Percentiles rank a stretch among this genome's conserved stretches.
Conservation (phyloP, 2,888 invertebrate genomes). For the Apotomis turbidana region DNA sequence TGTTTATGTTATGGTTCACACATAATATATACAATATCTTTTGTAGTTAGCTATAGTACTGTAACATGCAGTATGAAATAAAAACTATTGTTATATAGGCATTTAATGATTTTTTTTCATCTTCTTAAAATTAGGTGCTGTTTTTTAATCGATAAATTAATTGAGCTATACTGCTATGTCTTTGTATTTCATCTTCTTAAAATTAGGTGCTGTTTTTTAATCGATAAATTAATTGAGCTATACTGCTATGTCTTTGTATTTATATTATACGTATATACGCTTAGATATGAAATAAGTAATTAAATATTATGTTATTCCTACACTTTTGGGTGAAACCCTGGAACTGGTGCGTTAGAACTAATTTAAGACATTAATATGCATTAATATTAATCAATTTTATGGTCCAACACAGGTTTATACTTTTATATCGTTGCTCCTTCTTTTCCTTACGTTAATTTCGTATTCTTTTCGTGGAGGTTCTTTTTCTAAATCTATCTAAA, state of each 20-base stretch:
- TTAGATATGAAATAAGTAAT: slow-evolving; percentile 10
- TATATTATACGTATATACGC: slow-evolving; percentile 35
- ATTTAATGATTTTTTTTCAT: too few species aligned
- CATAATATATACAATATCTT: too few species aligned
- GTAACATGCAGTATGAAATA: too few species aligned
- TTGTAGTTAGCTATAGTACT: too few species aligned
- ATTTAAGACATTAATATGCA: slow-evolving; percentile 2
- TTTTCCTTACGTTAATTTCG: not conserved
- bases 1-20: not conserved
- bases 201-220: too few species aligned
- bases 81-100: too few species aligned
- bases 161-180: not conserved
- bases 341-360: slow-evolving; percentile 20
- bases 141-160: too few species aligned
- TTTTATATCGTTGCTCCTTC: not conserved
- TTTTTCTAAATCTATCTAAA: too few species aligned
- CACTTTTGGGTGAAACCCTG: slow-evolving; percentile 28
- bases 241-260: slow-evolving; percentile 1
- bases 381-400: slow-evolving; percentile 4
- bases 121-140: too few species aligned
- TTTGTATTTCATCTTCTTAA: too few species aligned
- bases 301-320: slow-evolving; percentile 14
- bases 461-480: not conserved
- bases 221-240: too few species aligned
- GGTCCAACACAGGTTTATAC: not conserved